Conservation (phyloP, 2,113 vertebrate genomes). For the Emydura subglobosa region DNA sequence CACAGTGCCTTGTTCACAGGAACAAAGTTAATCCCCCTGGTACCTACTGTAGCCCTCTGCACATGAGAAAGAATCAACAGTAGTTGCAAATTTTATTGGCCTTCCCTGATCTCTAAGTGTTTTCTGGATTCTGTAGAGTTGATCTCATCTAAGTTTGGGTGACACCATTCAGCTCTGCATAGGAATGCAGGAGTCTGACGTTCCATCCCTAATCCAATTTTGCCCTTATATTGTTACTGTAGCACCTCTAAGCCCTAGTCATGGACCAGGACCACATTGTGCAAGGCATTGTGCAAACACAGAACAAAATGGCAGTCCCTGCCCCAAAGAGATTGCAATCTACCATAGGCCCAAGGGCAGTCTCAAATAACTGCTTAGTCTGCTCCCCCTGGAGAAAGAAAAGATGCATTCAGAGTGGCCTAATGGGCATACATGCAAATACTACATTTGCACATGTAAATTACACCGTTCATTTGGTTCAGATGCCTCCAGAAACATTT, state of each 20-base stretch:
- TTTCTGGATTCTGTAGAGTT: neutral
- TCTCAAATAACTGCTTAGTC: neutral
- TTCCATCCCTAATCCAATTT: too few species aligned
- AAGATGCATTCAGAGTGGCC: rapidly evolving
- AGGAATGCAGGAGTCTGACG: too few species aligned
- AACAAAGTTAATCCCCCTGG: neutral
- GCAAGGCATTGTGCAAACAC: neutral
- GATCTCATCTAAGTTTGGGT: neutral
- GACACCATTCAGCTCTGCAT: too few species aligned
- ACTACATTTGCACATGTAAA: neutral
- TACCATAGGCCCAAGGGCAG: rapidly evolving
- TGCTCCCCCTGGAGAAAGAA: neutral
- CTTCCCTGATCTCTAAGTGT: neutral
- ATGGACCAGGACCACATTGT: neutral
- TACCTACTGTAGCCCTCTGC: neutral
- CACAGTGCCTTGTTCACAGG: neutral
- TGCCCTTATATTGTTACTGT: too few species aligned
- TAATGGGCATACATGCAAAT: neutral
- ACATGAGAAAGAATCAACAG: neutral
- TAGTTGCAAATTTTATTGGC: neutral
- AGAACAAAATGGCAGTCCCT: neutral
- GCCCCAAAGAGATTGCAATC: neutral
- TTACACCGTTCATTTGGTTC: neutral
- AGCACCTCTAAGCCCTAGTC: neutral
- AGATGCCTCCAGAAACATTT: neutral